Evolutionary conservation across 2,113 vertebrate species (phyloP), one percentile per base, ranked within the genome.

Genomic region (Stigmatopora argus): DNA sequence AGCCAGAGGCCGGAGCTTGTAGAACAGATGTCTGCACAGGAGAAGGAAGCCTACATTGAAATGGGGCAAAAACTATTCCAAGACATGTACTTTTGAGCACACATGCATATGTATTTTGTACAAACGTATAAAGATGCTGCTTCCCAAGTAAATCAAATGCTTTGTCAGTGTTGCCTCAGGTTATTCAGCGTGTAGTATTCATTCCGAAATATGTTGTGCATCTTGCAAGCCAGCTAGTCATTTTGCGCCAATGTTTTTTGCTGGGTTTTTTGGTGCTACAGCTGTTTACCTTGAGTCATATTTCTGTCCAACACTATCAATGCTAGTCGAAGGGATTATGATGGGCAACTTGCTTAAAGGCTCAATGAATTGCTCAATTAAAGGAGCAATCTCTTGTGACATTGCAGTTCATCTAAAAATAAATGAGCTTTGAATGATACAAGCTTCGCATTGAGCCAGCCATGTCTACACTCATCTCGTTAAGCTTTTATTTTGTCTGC

Each of bases 41-140:
- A 99, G 77, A 99, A 98, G 68, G 95, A 99, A 72, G 92, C 93
- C 0, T 99, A 99, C 84, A 99, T 99, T 57, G 93, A 94, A 78
- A 97, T 96, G 94, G 94, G 96, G 18, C 94, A 91, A 0, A 94
- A 92, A 72, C 93, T 99, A 84, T 99, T 96, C 75, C 92, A 98
- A 79, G 96, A 97, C 79, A 95, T 99, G 90, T 98, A 93, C 85
- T 97, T 94, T 81, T 98, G 87, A 93, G 56, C 19, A 46, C 52
- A 62, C 41, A 9, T 7, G 1, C 9, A 58, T 14, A 3, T 7
- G 11, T 13, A 19, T 59, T 41, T n/a, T 19, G 35, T 5, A 44
- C n/a, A 38, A 11, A 38, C 14, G 31, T 17, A 55, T 19, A 14
- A 70, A 63, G 12, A 64, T 56, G 73, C 61, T 74, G 64, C 67